Evolutionary conservation across 2,888 invertebrate species (phyloP).

Genomic region (Brassicogethes aeneus): DNA sequence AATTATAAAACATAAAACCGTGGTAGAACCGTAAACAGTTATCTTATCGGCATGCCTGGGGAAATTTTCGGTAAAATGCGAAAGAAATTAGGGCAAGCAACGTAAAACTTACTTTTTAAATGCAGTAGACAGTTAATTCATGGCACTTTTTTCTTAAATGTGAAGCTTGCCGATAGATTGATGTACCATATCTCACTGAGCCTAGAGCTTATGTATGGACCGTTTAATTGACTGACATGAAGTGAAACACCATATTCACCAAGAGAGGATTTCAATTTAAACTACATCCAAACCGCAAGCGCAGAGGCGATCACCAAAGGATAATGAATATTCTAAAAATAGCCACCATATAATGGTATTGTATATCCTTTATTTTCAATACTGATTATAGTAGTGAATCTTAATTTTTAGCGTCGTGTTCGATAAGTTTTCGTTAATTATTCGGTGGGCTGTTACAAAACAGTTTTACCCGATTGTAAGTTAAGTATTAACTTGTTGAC

Average conservation of each 20-base stretch:
- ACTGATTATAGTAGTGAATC: background rate
- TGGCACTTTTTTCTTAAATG: background rate
- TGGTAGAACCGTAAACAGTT: background rate
- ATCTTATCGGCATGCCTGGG: background rate
- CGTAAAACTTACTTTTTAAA: background rate
- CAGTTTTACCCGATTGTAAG: too few relatives aligned
- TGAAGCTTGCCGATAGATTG: background rate
- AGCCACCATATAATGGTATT: constrained; percentile 1
- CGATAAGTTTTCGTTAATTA: too few relatives aligned
- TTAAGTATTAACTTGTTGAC: too few relatives aligned
- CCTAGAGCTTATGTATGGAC: background rate
- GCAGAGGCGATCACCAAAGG: constrained; percentile 1
- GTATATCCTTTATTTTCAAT: constrained; percentile 3
- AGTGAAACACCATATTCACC: constrained; percentile 2
- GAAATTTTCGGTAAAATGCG: background rate
- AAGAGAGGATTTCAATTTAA: constrained; percentile 2
- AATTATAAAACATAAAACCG: too few relatives aligned
- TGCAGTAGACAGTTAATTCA: background rate
- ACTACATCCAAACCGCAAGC: constrained; percentile 1
- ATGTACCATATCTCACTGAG: background rate
- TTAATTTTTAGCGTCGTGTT: background rate
- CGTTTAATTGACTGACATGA: background rate
- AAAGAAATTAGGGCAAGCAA: background rate
- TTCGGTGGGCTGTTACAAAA: too few relatives aligned
- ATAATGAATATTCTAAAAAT: constrained; percentile 3